phyloP scores from a whole-genome alignment of 2,797 vertebrate species.

The Pseudochirops cupreus region DNA sequence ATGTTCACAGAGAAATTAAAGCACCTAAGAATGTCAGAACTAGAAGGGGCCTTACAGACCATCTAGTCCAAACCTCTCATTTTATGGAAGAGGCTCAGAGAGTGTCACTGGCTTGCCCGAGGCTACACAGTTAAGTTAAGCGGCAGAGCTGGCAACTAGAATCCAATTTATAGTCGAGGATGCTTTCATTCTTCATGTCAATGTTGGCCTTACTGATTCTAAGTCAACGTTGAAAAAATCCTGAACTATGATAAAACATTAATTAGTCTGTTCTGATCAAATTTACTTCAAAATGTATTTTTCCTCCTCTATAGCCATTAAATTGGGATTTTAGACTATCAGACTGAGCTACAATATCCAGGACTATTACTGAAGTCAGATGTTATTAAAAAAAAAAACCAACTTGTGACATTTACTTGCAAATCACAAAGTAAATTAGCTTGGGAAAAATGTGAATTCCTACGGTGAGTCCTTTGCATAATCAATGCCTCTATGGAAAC shows the following conservation, averaged over 20 bases:
- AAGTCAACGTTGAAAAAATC: neutral
- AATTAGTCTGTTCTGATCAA: neutral
- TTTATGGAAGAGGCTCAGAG: neutral
- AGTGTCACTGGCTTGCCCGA: neutral
- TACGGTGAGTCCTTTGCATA: fast-evolving
- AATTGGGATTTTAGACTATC: neutral
- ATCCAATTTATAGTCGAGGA: neutral
- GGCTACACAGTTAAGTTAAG: neutral
- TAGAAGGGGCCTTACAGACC: neutral
- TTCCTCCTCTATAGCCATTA: neutral
- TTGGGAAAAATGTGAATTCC: neutral
- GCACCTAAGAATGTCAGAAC: neutral
- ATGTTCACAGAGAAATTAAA: neutral
- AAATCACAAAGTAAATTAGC: neutral
- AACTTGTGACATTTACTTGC: fast-evolving
- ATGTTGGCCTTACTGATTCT: neutral
- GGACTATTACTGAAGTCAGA: neutral
- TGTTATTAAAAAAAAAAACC: neutral
- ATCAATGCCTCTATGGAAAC: constrained; percentile 56
- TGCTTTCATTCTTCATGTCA: neutral
- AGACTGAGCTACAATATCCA: neutral
- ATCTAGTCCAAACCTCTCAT: neutral
- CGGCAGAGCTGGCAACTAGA: neutral
- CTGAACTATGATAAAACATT: neutral
- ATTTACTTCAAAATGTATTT: neutral